Conservation (phyloP, 1,140 invertebrate genomes). For the Philopotamus ludificatus region DNA sequence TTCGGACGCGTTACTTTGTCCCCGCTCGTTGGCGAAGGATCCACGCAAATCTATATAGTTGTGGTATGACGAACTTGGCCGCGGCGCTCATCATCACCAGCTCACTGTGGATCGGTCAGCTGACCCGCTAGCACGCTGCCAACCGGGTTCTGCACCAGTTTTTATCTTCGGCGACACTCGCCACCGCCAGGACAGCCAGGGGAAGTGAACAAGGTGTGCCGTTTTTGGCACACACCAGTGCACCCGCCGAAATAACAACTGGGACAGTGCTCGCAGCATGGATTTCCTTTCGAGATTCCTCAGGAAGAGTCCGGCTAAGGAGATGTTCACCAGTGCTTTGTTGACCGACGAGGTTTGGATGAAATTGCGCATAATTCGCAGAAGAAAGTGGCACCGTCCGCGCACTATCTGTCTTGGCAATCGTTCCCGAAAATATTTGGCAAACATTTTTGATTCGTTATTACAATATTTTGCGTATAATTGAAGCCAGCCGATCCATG, state of each 20-base stretch:
- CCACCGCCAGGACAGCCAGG: neutral
- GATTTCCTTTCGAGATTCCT: slow-evolving; percentile 39
- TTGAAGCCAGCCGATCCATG: neutral
- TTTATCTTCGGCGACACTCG: too few relatives aligned
- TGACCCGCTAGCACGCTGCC: slow-evolving; percentile 19
- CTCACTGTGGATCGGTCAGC: slow-evolving; percentile 23
- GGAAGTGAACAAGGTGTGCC: neutral
- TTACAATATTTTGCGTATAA: slow-evolving; percentile 12
- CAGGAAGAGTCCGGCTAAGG: slow-evolving; percentile 39
- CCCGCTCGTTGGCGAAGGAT: neutral
- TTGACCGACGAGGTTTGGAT: neutral
- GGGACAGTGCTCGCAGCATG: slow-evolving; percentile 31
- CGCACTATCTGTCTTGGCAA: neutral
- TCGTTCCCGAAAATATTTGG: neutral
- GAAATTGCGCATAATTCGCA: neutral
- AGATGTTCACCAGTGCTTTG: slow-evolving; percentile 28
- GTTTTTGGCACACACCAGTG: neutral
- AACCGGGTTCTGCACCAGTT: neutral
- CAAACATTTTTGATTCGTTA: neutral
- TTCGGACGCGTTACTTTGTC: neutral
- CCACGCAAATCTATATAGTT: neutral
- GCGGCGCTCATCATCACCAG: neutral
- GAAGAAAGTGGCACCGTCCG: too few relatives aligned
- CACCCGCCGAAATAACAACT: slow-evolving; percentile 23
- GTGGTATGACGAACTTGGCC: neutral